Evolutionary conservation across 2,113 vertebrate species (phyloP), one percentile per base, ranked within the genome.

Genomic region (Pachycephala philippinensis): DNA sequence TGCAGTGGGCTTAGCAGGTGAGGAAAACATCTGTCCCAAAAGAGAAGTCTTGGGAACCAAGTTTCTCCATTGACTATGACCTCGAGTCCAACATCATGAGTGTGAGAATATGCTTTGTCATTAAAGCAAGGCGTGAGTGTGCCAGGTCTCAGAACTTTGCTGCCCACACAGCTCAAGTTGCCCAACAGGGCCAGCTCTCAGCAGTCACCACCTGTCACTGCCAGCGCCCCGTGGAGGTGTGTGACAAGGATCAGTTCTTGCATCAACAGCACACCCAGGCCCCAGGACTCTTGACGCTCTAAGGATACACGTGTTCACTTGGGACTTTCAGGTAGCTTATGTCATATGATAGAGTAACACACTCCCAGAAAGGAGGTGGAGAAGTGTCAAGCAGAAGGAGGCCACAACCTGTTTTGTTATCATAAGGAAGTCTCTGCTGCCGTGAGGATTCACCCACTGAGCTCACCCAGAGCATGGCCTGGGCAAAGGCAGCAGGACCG

Each of bases 11-110:
- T 77, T 8, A 13, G 42, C 24, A n/a, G 33, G 17, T 23, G 23
- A 56, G 16, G 60, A 40, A 90, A 76, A 69, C 11, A 24, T 7
- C 40, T 31, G 31, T 30, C n/a, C 26, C 23, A 27, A 14, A 82
- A 65, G 28, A 72, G 23, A 52, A 70, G 5, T 9, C 56, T 42
- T 24, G 33, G 69, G 39, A 71, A 35, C 24, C 0, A 13, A 81
- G 40, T 40, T 71, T 70, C 31, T 56, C 40, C 52, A 11, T 16
- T 0, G 0, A 4, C 50, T 14, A 15, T 0, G 0, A 53, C 54
- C 44, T 82, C 0, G 2, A 83, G 57, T 63, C 49, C 37, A 35
- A 14, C 37, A 26, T 1, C 4, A 0, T 0, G 2, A 31, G 15
- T 2, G 16, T 8, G 24, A 63, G 54, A 74, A 70, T 0, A 15